Evolutionary conservation across 2,797 vertebrate genomes (phyloP).

Genomic region (Sparidentex hasta): DNA sequence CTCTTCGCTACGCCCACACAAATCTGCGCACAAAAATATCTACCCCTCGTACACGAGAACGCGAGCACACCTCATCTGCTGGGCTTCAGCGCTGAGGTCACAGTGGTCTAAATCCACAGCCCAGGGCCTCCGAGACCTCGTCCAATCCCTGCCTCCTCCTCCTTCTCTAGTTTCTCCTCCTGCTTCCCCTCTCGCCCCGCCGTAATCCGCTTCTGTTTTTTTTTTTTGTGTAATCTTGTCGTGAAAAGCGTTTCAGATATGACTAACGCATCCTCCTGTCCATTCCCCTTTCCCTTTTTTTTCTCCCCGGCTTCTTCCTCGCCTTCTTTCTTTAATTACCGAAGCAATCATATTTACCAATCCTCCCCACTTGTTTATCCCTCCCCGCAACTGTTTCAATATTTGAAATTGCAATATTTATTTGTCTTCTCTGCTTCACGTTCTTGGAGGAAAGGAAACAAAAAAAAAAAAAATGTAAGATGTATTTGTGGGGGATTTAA

Average conservation of each 20-base stretch:
- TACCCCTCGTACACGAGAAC: constrained; percentile 6
- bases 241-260: constrained; percentile 74
- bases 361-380: constrained; percentile 76
- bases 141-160: constrained; percentile 67
- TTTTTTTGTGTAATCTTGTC: constrained; percentile 80
- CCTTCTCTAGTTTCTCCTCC: constrained; percentile 51
- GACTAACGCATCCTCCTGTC: constrained; percentile 77
- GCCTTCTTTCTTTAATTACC: constrained; percentile 82
- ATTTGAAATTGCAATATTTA: constrained; percentile 78
- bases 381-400: constrained; percentile 80
- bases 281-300: constrained; percentile 65
- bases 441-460: constrained; percentile 55
- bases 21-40: constrained; percentile 30
- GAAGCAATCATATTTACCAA: constrained; percentile 80
- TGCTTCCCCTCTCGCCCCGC: constrained; percentile 52
- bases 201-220: constrained; percentile 71
- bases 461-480: constrained; percentile 57
- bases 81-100: constrained; percentile 66
- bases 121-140: constrained; percentile 70
- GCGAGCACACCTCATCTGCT: constrained; percentile 25
- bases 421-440: constrained; percentile 60
- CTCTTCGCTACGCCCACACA: constrained; percentile 34
- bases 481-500: constrained; percentile 78
- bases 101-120: constrained; percentile 68
- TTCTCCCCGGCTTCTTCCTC: constrained; percentile 36